A percentile compares a stretch with the other conserved stretches of the same genome.
Evolutionary conservation across 2,888 invertebrate genomes (phyloP).

Genomic region (Ophioninae sp.): DNA sequence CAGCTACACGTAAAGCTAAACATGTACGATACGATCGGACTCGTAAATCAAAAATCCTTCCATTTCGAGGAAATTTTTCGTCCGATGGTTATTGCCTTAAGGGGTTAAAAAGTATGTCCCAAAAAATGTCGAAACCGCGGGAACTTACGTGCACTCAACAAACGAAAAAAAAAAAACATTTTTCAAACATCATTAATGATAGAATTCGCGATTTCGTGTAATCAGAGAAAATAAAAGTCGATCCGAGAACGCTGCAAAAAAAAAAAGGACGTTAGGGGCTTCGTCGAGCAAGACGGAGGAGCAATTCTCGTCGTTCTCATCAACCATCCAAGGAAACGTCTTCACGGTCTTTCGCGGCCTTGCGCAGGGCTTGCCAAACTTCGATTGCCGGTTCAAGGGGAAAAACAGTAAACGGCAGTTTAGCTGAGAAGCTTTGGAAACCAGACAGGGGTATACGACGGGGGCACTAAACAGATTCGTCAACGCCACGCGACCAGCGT

Average conservation of each 20-base stretch:
- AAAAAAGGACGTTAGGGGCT: conserved; percentile 42
- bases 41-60: no score
- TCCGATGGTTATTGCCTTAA: no score
- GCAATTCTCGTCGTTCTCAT: background rate
- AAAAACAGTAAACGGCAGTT: conserved; percentile 49
- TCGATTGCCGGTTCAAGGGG: conserved; percentile 16
- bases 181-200: no score
- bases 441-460: conserved; percentile 62
- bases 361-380: conserved; percentile 15
- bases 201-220: no score
- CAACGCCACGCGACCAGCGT: conserved; percentile 75
- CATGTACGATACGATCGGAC: no score
- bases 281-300: conserved; percentile 11
- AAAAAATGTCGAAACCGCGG: no score
- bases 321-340: background rate
- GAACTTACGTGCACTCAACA: no score
- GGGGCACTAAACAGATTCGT: conserved; percentile 72
- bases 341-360: conserved; percentile 12
- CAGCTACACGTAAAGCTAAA: no score
- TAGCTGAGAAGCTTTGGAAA: conserved; percentile 50
- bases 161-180: no score
- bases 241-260: background rate
- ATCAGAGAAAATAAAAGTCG: conserved; percentile 30
- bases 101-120: no score
- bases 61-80: no score